Evolutionary conservation across 2,888 invertebrate genomes (phyloP).

Genomic region (Archips crataeganus): DNA sequence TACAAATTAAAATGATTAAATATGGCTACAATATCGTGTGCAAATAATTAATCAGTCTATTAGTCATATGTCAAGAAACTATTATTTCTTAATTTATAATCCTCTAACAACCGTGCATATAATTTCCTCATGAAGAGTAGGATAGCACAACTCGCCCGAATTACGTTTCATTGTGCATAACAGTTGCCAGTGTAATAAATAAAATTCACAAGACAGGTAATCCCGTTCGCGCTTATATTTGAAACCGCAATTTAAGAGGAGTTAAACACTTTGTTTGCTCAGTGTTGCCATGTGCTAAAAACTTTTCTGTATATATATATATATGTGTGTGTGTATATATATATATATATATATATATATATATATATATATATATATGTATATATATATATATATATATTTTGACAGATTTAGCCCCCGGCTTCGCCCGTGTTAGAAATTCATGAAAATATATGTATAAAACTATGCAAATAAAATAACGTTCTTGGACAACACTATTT

Average conservation of each 20-base stretch:
- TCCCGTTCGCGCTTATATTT: slow-evolving; percentile 11
- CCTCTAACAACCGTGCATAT: not conserved
- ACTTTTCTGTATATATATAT: not conserved
- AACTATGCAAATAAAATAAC: too few relatives aligned
- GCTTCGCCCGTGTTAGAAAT: too few relatives aligned
- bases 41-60: too few relatives aligned
- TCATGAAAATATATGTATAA: too few relatives aligned
- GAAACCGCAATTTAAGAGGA: slow-evolving; percentile 20
- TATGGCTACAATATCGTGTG: too few relatives aligned
- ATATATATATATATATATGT: too few relatives aligned
- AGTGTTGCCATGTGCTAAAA: not conserved
- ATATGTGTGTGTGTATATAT: not conserved
- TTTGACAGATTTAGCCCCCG: too few relatives aligned
- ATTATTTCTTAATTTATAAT: not conserved
- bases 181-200: slow-evolving; percentile 21
- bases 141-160: not conserved
- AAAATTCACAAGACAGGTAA: slow-evolving; percentile 26
- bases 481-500: too few relatives aligned
- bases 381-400: too few relatives aligned
- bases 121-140: not conserved
- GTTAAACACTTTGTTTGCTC: slow-evolving; percentile 13
- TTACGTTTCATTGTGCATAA: slow-evolving; percentile 18
- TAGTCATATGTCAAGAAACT: too few relatives aligned
- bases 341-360: too few relatives aligned
- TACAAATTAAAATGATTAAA: too few relatives aligned